Evolutionary conservation across 2,113 vertebrate genomes (phyloP), one percentile per base, ranked within the genome.

Genomic region (Oryzias curvinotus): DNA sequence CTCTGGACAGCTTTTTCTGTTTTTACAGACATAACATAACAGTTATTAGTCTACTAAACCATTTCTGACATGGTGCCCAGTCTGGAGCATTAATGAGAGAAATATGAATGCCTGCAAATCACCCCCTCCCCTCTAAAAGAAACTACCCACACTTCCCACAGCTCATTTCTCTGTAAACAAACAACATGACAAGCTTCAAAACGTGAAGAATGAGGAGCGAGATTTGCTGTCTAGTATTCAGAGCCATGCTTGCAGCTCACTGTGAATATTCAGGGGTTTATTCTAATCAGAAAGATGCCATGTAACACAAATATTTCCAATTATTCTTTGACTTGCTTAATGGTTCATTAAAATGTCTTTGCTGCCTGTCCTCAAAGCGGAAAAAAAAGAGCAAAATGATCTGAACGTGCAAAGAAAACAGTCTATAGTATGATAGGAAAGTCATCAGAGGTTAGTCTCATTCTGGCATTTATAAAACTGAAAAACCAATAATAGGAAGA

Each of bases 171-270:
- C 28, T 64, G 56, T 71, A 77, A 83, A 81, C 66, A 76, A 74
- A 71, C 66, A 77, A 50, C 62, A 63, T 54, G 53, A 77, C 75
- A 76, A 76, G 62, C 30, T 61, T 76, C 68, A 84, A 82, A 54
- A 59, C 17, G 45, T 63, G 68, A 64, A 67, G 44, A 45, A 54
- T 16, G 65, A 77, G 45, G 43, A 36, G 68, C 65, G 66, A n/a
- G 64, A 67, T 78, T 68, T 77, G 28, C 25, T 64, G 47, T 72
- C 60, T 50, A 42, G 62, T 54, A 58, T 66, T 69, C 61, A 47
- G 67, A 71, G 65, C 78, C 68, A 70, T 56, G 59, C 56, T 64
- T 47, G 47, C 48, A 60, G n/a, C 62, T 70, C 75, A 62, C 65
- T 67, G 68, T 71, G 71, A 80, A 71, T 71, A 55, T 3, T n/a